Percentiles rank a stretch among this genome's conserved stretches.
Conservation (phyloP, 2,797 vertebrate genomes). For the Craterocephalus amniculus region DNA sequence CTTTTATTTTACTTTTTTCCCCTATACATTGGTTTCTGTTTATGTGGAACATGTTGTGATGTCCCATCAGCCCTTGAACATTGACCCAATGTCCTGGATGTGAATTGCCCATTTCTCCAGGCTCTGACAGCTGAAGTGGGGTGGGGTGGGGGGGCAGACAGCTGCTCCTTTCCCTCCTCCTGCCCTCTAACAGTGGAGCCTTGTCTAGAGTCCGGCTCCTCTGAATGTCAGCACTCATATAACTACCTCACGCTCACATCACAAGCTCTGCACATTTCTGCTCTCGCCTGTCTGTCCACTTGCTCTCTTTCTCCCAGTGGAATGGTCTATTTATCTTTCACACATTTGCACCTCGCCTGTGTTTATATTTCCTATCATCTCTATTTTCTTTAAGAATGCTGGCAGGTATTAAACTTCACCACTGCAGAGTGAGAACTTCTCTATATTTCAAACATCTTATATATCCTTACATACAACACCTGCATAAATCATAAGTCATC, state of each 20-base stretch:
- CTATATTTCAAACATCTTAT: slow-evolving; percentile 39
- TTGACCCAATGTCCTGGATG: slow-evolving; percentile 72
- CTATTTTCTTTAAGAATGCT: slow-evolving; percentile 39
- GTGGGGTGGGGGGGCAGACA: slow-evolving; percentile 51
- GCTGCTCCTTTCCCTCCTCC: slow-evolving; percentile 65
- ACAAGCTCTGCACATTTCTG: slow-evolving; percentile 14
- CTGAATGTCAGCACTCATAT: slow-evolving; percentile 63
- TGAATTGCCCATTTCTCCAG: slow-evolving; percentile 72
- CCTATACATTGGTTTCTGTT: slow-evolving; percentile 45
- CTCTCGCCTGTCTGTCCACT: neutral
- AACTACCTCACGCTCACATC: slow-evolving; percentile 44
- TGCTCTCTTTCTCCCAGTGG: slow-evolving; percentile 14
- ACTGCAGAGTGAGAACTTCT: slow-evolving; percentile 35
- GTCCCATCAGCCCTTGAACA: slow-evolving; percentile 67
- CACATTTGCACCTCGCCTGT: slow-evolving; percentile 64
- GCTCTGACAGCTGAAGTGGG: slow-evolving; percentile 70
- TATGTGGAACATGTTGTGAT: slow-evolving; percentile 27
- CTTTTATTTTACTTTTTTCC: slow-evolving; percentile 3
- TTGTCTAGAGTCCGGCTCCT: slow-evolving; percentile 59
- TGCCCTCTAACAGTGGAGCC: slow-evolving; percentile 66
- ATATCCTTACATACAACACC: slow-evolving; percentile 30
- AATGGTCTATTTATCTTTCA: slow-evolving; percentile 53
- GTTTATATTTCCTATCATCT: slow-evolving; percentile 63
- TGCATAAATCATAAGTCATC: slow-evolving; percentile 29
- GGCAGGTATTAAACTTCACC: slow-evolving; percentile 36